A percentile compares a stretch with the other conserved stretches of the same genome.
Evolutionary conservation across 2,113 vertebrate genomes (phyloP).

Genomic region (Recurvirostra avosetta): DNA sequence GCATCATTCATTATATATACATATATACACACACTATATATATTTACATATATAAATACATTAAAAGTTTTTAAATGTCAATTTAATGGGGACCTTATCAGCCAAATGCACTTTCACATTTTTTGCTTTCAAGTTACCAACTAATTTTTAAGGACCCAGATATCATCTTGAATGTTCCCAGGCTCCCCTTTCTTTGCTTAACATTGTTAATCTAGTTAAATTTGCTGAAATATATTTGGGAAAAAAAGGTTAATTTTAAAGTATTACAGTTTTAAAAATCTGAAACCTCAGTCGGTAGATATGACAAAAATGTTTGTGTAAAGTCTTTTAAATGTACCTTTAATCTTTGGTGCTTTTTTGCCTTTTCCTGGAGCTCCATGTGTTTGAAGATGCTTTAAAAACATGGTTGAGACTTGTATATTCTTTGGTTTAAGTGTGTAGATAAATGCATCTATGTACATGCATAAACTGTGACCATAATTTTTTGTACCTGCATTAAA

Average conservation of each 20-base stretch:
- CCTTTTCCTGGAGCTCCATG: slow-evolving; percentile 4
- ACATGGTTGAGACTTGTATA: background rate
- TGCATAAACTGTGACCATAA: slow-evolving; percentile 67
- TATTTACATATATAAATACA: slow-evolving; percentile 19
- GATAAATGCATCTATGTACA: slow-evolving; percentile 31
- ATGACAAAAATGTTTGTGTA: background rate
- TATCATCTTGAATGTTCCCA: background rate
- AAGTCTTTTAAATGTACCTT: slow-evolving; percentile 23
- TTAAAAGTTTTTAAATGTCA: background rate
- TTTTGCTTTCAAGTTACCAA: slow-evolving; percentile 2
- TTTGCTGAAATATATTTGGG: background rate
- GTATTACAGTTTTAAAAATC: background rate
- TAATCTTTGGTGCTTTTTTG: slow-evolving; percentile 51
- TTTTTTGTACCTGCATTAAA: slow-evolving; percentile 58
- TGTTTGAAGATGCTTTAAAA: slow-evolving; percentile 48
- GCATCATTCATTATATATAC: background rate
- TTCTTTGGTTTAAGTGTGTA: slow-evolving; percentile 28
- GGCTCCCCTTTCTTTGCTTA: background rate
- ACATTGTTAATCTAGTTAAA: background rate
- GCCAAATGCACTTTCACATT: slow-evolving; percentile 13
- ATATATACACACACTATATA: background rate
- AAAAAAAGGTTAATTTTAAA: background rate
- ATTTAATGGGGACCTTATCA: background rate
- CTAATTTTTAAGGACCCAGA: background rate
- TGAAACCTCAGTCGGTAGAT: background rate